Evolutionary conservation across 2,113 vertebrate species (phyloP), one percentile per base, ranked within the genome.

Genomic region (Colius striatus): DNA sequence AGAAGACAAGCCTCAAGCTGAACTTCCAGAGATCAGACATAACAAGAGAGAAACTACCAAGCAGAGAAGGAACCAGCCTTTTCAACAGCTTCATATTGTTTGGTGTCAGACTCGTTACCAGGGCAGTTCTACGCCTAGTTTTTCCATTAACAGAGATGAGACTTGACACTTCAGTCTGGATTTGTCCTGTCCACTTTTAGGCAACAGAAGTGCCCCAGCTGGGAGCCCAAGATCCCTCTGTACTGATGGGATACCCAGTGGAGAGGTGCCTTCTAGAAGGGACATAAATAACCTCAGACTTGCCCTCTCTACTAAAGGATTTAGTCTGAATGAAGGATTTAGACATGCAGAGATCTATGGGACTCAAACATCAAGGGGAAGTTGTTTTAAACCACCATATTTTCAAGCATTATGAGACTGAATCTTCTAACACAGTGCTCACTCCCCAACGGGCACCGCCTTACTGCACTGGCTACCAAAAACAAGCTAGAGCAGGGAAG

Each of bases 321-420:
- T 67, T 43, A 4, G 68, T 12, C 45, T 10, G 8, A 25, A 63
- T 71, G 3, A 27, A 61, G 81, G 60, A 23, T 4, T 5, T 2
- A 11, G 18, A 17, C 66, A 11, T 4, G 7, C 60, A 36, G 86
- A 85, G 29, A 68, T 41, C 41, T 5, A 4, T 5, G 34, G 71
- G 11, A 34, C 22, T 7, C 27, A 13, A 18, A 67, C 26, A 26
- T 15, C 55, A 73, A 19, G 27, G 36, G 50, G 63, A 26, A 48
- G 23, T 3, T 1, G 1, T 8, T 45, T 45, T 18, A 48, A 76
- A 18, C 9, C 1, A 16, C 0, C 2, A 0, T 7, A 6, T 45
- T 41, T 54, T 47, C 38, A 53, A 78, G 75, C 43, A 17, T 9
- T 20, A 38, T 5, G 41, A 77, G 50, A 27, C 6, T 18, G 65